Percentiles rank a stretch among this genome's conserved stretches.
Evolutionary conservation across 2,113 vertebrate species (phyloP).

Genomic region (Atherinomorus stipes): DNA sequence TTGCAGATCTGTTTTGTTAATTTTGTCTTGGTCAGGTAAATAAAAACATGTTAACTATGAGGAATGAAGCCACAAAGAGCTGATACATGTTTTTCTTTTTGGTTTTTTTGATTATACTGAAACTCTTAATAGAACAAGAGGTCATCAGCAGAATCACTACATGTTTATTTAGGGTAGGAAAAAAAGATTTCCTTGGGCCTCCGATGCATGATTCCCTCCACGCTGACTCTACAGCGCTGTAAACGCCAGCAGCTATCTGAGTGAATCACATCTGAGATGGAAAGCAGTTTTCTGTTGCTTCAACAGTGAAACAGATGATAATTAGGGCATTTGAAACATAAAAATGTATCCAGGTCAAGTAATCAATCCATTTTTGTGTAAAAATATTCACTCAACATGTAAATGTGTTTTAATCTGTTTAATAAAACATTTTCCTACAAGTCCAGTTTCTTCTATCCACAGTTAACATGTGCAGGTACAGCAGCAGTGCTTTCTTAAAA

Average conservation of each 20-base stretch:
- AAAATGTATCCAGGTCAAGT: too few relatives aligned
- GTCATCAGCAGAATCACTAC: neutral
- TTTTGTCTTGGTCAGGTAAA: too few relatives aligned
- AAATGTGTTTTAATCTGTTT: constrained; percentile 52
- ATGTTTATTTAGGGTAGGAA: neutral
- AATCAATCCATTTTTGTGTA: neutral
- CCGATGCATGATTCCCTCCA: neutral
- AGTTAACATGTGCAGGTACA: constrained; percentile 35
- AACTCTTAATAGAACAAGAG: neutral
- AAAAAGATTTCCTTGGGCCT: neutral
- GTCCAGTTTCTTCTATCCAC: constrained; percentile 23
- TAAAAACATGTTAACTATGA: too few relatives aligned
- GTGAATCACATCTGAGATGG: constrained; percentile 20
- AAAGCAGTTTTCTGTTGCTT: too few relatives aligned
- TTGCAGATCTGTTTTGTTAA: too few relatives aligned
- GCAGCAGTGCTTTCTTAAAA: constrained; percentile 17
- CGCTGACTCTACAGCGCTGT: neutral
- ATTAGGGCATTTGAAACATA: too few relatives aligned
- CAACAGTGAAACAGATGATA: too few relatives aligned
- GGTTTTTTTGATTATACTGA: too few relatives aligned
- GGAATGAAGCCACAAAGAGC: too few relatives aligned
- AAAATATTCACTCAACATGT: constrained; percentile 6
- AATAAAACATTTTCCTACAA: constrained; percentile 68
- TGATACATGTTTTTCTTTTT: too few relatives aligned
- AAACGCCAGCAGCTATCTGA: constrained; percentile 22